Conservation (phyloP, 2,797 vertebrate species). For the Eospalax fontanierii region DNA sequence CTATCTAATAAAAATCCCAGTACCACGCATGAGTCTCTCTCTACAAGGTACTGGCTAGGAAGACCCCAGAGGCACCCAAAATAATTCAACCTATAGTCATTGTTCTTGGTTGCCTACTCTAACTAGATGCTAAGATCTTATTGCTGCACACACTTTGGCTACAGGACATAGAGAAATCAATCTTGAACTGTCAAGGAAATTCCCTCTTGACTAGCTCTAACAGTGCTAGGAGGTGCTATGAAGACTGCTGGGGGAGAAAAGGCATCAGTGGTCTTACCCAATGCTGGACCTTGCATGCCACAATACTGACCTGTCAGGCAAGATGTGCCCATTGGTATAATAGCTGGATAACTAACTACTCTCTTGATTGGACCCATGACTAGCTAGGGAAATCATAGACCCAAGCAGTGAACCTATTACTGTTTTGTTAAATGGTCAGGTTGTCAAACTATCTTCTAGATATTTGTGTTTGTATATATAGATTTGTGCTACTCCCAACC, state of each 20-base stretch:
- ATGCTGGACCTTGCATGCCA: not conserved
- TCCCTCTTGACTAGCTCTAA: not conserved
- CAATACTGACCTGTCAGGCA: not conserved
- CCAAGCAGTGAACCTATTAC: not conserved
- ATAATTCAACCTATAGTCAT: not conserved
- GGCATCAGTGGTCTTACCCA: not conserved
- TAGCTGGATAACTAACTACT: not conserved
- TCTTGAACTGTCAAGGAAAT: not conserved
- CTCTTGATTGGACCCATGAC: not conserved
- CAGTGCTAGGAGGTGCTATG: not conserved
- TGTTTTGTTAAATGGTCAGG: not conserved
- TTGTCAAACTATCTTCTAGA: not conserved
- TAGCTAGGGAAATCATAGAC: not conserved
- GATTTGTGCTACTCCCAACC: not conserved
- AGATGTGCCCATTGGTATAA: not conserved
- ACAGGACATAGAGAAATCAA: not conserved
- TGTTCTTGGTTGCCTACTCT: not conserved
- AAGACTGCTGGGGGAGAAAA: not conserved
- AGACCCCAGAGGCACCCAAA: not conserved
- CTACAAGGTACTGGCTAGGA: not conserved
- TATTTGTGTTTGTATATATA: not conserved
- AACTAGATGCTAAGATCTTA: not conserved
- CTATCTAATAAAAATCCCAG: not conserved
- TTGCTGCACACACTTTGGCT: not conserved
- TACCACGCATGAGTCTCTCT: not conserved